Conservation (phyloP, 1,140 invertebrate genomes). For the Neodiprion pinetum region DNA sequence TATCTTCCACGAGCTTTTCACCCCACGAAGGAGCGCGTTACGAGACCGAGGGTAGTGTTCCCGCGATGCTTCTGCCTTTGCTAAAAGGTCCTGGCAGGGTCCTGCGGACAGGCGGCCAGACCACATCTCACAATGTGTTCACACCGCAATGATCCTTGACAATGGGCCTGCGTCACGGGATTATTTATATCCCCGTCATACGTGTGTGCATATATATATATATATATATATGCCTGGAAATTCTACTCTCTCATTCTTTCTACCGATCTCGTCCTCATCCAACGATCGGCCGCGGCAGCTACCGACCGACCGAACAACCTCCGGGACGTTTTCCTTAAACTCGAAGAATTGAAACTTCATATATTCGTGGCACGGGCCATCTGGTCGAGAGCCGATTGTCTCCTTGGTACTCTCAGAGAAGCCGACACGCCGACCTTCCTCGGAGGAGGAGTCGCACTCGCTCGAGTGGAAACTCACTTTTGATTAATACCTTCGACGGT, state of each 20-base stretch:
- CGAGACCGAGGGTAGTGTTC: too few species aligned
- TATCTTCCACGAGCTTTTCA: too few species aligned
- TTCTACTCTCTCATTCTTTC: neutral
- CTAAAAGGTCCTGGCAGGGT: conserved; percentile 32
- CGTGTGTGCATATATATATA: conserved; percentile 10
- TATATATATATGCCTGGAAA: neutral
- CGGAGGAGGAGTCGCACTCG: conserved; percentile 15
- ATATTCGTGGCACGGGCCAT: conserved; percentile 32
- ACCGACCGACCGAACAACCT: too few species aligned
- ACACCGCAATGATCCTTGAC: conserved; percentile 33
- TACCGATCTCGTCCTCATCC: neutral
- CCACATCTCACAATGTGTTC: conserved; percentile 40
- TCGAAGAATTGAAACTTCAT: neutral
- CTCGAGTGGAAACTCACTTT: conserved; percentile 35
- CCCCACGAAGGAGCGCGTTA: too few species aligned
- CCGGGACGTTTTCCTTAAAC: too few species aligned
- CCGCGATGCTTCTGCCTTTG: neutral
- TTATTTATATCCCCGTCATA: conserved; percentile 30
- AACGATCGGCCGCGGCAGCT: neutral
- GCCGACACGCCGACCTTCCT: neutral
- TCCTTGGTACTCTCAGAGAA: conserved; percentile 2
- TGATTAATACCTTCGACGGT: conserved; percentile 36
- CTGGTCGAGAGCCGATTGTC: conserved; percentile 25
- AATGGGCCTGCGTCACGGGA: conserved; percentile 36
- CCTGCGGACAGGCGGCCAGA: conserved; percentile 20